These are phyloP conservation scores for Picus viridis DNA, from an alignment of 2,797 vertebrate genomes.

Conservation along the genomic window DNA sequence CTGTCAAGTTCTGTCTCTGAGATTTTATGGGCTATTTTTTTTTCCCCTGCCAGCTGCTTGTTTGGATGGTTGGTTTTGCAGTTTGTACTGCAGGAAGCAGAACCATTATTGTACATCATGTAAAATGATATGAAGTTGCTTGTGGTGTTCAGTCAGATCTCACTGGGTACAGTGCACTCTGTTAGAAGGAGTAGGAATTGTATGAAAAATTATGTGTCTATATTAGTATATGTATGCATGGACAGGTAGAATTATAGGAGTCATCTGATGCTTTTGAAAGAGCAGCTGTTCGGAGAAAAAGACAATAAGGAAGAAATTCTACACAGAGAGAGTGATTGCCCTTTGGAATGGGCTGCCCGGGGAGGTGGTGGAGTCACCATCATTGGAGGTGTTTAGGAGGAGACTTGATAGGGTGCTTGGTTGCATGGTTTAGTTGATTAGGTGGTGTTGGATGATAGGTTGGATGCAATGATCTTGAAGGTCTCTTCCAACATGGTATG, in stretches of 20 bases:
- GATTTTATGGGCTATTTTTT: not conserved
- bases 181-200: not conserved
- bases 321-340: too few species aligned
- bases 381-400: too few species aligned
- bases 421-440: too few species aligned
- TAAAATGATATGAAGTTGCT: conserved; percentile 23
- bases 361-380: too few species aligned
- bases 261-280: conserved; percentile 33
- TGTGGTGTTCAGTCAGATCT: conserved; percentile 61
- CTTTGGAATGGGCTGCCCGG: too few species aligned
- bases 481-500: too few species aligned
- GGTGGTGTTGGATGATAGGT: too few species aligned
- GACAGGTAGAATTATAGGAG: conserved; percentile 10
- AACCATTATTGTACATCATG: conserved; percentile 19
- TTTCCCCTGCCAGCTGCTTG: not conserved
- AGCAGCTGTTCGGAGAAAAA: not conserved
- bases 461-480: too few species aligned
- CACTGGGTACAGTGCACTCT: not conserved
- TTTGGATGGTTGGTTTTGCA: not conserved
- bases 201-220: not conserved
- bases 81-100: not conserved
- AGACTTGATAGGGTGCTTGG: too few species aligned
- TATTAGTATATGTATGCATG: not conserved
- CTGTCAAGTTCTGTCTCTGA: not conserved
- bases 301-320: too few species aligned